Evolutionary conservation across 1,140 invertebrate genomes (phyloP).

Genomic region (Drosophila subpulchrella): DNA sequence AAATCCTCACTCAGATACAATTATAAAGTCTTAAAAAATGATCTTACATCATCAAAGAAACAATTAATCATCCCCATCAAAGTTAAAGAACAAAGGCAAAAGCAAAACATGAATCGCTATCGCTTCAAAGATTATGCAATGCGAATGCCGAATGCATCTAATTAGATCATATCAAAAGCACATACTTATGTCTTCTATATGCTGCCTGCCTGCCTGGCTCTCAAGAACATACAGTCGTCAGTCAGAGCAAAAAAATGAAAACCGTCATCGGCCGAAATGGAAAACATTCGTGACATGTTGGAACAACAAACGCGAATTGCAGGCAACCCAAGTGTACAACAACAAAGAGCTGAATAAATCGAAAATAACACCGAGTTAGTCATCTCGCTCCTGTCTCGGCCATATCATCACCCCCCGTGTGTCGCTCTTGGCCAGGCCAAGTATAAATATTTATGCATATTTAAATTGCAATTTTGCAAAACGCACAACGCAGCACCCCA

Average conservation of each 20-base stretch:
- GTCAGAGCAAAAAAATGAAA: conserved; percentile 29
- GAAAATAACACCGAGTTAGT: conserved; percentile 66
- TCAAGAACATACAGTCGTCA: conserved; percentile 37
- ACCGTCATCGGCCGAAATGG: conserved; percentile 50
- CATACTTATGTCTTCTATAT: conserved; percentile 19
- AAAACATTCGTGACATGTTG: conserved; percentile 77
- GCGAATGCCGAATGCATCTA: conserved; percentile 36
- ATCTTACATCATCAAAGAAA: not conserved
- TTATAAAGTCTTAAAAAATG: not conserved
- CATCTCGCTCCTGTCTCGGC: conserved; percentile 42
- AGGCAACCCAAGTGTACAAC: conserved; percentile 22
- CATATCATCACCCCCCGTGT: conserved; percentile 2
- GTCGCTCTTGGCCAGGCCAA: conserved; percentile 20
- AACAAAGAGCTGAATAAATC: conserved; percentile 29
- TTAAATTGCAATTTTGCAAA: conserved; percentile 67
- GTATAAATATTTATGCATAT: conserved; percentile 56
- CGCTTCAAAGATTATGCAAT: conserved; percentile 45
- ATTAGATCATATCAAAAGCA: conserved; percentile 31
- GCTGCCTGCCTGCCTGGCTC: conserved; percentile 9
- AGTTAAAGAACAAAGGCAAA: conserved; percentile 24
- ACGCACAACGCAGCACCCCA: conserved; percentile 11
- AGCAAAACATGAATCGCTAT: not conserved
- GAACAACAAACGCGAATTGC: conserved; percentile 37
- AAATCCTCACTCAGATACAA: not conserved
- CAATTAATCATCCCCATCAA: not conserved